Percentiles rank a stretch among this genome's conserved stretches.
Evolutionary conservation across 2,888 invertebrate species (phyloP).

Genomic region (Phaedon cochleariae): DNA sequence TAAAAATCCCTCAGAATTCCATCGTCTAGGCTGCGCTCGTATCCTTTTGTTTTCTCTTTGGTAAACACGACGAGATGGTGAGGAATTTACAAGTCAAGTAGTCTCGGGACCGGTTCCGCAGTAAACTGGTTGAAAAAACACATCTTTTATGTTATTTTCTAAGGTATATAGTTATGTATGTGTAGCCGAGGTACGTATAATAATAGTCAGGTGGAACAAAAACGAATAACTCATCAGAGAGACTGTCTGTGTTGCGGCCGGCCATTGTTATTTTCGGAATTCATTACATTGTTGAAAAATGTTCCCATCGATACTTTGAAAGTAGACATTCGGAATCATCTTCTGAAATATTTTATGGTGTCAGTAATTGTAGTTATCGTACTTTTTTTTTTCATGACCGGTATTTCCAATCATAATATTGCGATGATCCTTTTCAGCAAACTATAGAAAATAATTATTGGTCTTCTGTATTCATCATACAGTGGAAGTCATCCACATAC

Average conservation of each 20-base stretch:
- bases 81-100: constrained; percentile 30
- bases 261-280: neutral
- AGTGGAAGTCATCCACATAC: no score
- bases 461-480: no score
- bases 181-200: neutral
- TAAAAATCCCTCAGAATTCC: constrained; percentile 13
- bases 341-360: no score
- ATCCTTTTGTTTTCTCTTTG: constrained; percentile 29
- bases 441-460: no score
- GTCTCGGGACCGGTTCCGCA: constrained; percentile 26
- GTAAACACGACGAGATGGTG: constrained; percentile 14
- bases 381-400: no score
- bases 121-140: constrained; percentile 33
- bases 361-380: no score
- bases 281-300: neutral
- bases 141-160: constrained; percentile 27
- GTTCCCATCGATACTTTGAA: neutral
- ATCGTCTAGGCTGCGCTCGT: constrained; percentile 28
- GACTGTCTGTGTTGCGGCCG: neutral
- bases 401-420: no score
- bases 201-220: neutral
- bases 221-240: neutral
- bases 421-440: no score
- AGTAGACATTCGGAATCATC: no score
- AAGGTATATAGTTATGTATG: constrained; percentile 4